A percentile compares a stretch with the other conserved stretches of the same genome.
Conservation (phyloP, 2,113 vertebrate genomes). For the Tiliqua scincoides region DNA sequence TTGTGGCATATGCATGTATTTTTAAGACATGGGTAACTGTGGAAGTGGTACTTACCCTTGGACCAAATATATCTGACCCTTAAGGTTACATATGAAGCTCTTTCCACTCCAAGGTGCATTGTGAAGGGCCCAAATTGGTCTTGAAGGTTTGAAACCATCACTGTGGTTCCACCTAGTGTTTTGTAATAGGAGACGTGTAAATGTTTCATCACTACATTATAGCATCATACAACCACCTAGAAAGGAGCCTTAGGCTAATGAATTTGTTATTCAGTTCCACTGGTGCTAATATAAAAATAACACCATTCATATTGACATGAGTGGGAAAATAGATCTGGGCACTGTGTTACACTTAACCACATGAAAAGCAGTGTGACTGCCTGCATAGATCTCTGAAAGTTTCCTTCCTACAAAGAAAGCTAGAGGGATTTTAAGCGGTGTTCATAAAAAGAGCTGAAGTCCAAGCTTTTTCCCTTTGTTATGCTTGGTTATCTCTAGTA, state of each 20-base stretch:
- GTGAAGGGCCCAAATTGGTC: conserved; percentile 60
- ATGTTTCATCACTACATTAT: conserved; percentile 55
- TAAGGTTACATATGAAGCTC: conserved; percentile 33
- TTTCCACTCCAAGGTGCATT: conserved; percentile 27
- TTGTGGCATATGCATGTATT: conserved; percentile 37
- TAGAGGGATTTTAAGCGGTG: neutral
- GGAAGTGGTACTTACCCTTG: conserved; percentile 48
- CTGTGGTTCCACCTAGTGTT: conserved; percentile 48
- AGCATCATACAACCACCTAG: conserved; percentile 48
- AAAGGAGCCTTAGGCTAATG: conserved; percentile 11
- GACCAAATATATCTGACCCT: conserved; percentile 26
- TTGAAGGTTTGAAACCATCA: conserved; percentile 68
- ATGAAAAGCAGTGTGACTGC: neutral
- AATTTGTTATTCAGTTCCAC: conserved; percentile 29
- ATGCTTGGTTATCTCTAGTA: neutral
- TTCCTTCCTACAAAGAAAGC: neutral
- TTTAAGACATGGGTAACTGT: conserved; percentile 13
- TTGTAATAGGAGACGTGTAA: conserved; percentile 36
- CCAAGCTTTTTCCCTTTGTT: neutral
- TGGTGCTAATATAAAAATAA: conserved; percentile 45
- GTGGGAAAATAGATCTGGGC: neutral
- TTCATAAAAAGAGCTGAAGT: neutral
- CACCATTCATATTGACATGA: neutral
- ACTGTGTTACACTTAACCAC: neutral
- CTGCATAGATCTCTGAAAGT: neutral